Evolutionary conservation across 2,113 vertebrate species (phyloP).

Genomic region (Myotis brandtii): DNA sequence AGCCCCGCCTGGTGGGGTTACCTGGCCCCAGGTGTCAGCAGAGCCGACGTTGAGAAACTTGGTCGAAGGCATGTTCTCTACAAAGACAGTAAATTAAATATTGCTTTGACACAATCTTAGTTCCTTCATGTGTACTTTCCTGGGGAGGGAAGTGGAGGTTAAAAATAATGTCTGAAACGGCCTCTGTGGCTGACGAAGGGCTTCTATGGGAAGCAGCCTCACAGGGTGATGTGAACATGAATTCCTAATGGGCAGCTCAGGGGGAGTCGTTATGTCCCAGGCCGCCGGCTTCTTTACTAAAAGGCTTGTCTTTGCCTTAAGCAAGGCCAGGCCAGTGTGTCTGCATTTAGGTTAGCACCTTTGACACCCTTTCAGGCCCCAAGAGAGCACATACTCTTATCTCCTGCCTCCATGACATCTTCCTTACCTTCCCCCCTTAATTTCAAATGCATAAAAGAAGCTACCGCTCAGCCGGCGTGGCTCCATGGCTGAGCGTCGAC

Average conservation of each 20-base stretch:
- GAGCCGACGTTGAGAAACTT: neutral
- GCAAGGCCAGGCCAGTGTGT: neutral
- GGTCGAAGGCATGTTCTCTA: neutral
- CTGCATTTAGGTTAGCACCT: neutral
- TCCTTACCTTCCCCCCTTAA: neutral
- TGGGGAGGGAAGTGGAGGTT: neutral
- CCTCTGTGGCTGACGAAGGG: neutral
- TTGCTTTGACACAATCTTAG: neutral
- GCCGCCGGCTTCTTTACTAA: neutral
- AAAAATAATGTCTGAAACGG: neutral
- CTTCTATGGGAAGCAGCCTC: neutral
- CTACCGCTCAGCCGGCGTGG: no score
- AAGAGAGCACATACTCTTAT: neutral
- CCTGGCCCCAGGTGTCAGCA: neutral
- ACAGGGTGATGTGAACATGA: neutral
- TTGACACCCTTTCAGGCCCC: neutral
- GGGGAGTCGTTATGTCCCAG: no score
- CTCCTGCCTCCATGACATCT: neutral
- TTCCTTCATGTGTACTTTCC: slow-evolving; percentile 21
- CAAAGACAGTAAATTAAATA: neutral
- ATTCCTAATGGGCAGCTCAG: neutral
- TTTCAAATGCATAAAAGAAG: neutral
- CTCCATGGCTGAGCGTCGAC: no score
- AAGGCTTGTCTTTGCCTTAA: neutral
- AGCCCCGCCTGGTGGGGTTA: neutral